Evolutionary conservation across 2,797 vertebrate genomes (phyloP), one percentile per base, ranked within the genome.

Genomic region (Bradypodion ventrale): DNA sequence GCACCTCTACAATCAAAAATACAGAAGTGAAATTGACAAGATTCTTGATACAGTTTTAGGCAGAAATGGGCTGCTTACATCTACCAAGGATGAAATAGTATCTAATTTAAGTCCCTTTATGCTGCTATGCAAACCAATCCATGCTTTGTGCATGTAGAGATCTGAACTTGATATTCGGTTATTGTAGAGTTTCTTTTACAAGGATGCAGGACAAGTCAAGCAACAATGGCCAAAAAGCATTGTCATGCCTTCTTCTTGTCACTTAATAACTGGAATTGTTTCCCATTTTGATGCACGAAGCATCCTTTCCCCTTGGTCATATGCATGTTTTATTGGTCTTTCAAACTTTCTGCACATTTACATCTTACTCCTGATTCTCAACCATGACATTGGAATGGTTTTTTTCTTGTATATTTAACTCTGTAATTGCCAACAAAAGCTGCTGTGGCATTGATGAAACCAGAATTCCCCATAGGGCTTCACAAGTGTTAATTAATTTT

Each of bases 401-500:
- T 25, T 49, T 74, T 74, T 59, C n/a, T 16, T 62, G 74, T 5
- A 46, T 63, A 49, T 82, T 63, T 82, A 56, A 80, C 72, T 49
- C 32, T 37, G 29, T 16, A 1, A 44, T 81, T 60, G 60, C 40
- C 1, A 0, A 0, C 0, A 0, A 7, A 7, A 76, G 83, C 32
- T 60, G 37, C 23, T 49, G n/a, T 59, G 52, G 23, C 1, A 52
- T 66, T 66, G 73, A 1, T 0, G 2, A 68, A 3, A 19, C 72
- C 68, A 70, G 78, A 63, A 63, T 80, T 75, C 69, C 72, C 42
- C 16, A 27, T 35, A 63, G 6, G 9, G 44, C 46, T 44, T 69
- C 13, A 52, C n/a, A 52, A 52, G n/a, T 49, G 29, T 63, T 10
- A 1, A 0, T 37, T 29, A 25, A 1, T 75, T 78, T 84, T 12